Evolutionary conservation across 1,140 invertebrate species (phyloP), one percentile per base, ranked within the genome.

Genomic region (Microplitis demolitor): DNA sequence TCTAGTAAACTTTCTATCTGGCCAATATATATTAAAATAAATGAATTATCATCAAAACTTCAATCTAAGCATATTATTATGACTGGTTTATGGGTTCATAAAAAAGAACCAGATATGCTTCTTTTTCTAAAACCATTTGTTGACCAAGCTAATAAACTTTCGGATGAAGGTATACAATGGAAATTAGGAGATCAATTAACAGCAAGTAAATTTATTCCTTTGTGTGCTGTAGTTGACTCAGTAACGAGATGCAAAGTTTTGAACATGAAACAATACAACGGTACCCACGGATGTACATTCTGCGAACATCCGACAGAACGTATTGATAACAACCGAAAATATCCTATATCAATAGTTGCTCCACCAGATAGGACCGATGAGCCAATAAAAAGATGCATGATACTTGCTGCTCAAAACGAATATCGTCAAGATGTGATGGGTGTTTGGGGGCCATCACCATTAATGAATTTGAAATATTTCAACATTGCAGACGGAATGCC

Each of bases 401-500:
- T 75, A 54, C n/a, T 56, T 34, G 11, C 14, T 9, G 11, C 8
- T 24, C 11, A 14, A 56, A 9, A 34, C n/a, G 56, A 31, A 0
- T 13, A 51, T 13, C 0, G 13, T 16, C 24, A 66, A 74, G 56
- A 70, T 39, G 34, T 73, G 4, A 51, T 39, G 8, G 77, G 73
- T 13, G 73, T 78, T n/a, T 62, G 14, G 31, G 75, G 24, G 24
- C 24, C 24, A 24, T 24, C 24, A 1, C 24, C 24, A 24, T 24
- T 24, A 24, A 24, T 24, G 77, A 66, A 66, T 66, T 62, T 76
- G 5, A 39, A 58, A 8, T 5, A 74, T 39, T 78, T 76, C 39
- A 56, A 75, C 60, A 24, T 78, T 9, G 72, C n/a, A 5, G 53
- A 75, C 4, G 75, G 73, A 11, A 78, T 76, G 75, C 24, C 64